Base-by-base conservation (phyloP, 2,888 invertebrate species). In the Gymnosoma rotundatum region DNA sequence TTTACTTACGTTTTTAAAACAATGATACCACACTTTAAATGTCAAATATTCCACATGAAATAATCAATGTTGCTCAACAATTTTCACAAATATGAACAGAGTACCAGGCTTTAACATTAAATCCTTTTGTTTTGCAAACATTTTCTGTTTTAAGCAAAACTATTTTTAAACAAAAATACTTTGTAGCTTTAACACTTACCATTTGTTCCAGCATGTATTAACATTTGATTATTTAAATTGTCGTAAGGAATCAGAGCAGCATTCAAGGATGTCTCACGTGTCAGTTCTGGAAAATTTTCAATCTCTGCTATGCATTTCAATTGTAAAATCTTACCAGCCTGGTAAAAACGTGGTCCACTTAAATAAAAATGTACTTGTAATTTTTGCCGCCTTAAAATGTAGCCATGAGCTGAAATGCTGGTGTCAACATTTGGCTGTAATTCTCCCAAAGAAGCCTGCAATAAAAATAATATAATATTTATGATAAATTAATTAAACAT, bases 301-400 rank as follows among this genome's bases (percentile, higher is more conserved):
- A 92, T 92, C 89, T 92, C 92, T 85, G 92, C 92, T 32, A 92
- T 90, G 88, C 92, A 92, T 87, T 91, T 92, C 74, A 92, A 88
- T 86, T 91, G 89, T 64, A 92, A 89, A 78, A 88, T 88, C 84
- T 91, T 91, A 64, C 89, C 88, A 45, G 89, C 87, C 88, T 90
- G 90, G 87, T 90, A 92, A 88, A 91, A 92, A 72, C 90, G 90
- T 61, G 89, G 90, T 54, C 90, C 92, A 86, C 91, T 92, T 85
- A 92, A 87, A 80, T 91, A 91, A 86, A 92, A 92, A 81, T 92
- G 90, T 73, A 92, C 90, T 88, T 92, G 92, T 38, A 92, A 86
- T 58, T 90, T 90, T 86, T 91, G 90, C 25, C 91, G 90, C 18
- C 89, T 89, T 86, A 92, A 87, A 63, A 90, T 90, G 81, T 91